Base-by-base conservation (phyloP, 2,888 invertebrate species). In the Thereva nobilitata region DNA sequence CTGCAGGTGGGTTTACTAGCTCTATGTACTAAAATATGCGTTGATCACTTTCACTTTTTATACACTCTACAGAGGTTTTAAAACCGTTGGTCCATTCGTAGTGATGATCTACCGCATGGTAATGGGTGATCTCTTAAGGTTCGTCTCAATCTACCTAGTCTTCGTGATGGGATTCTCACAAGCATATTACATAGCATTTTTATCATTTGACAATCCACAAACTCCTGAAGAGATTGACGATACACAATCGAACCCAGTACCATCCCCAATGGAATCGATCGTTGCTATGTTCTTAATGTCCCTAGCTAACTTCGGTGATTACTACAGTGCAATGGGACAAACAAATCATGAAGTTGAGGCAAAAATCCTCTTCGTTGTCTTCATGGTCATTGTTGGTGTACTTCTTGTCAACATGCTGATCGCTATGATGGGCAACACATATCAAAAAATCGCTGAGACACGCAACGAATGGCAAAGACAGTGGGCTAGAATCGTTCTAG, bases 381-480 rank as follows among this genome's bases (percentile, higher is more conserved):
- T 95, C 82, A 98, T 98, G 95, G 93, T 92, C 66, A 92, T 97
- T 78, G 98, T 97, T 23, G 95, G 95, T 0, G 91, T 98, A 68
- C 83, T 98, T 41, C 84, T 98, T 67, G 94, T 98, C 59, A 98
- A 98, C 85, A 95, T 98, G 95, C 84, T 98, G 81, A 98, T 98
- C 76, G 97, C 97, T 71, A 98, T 98, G 97, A 98, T 98, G 98
- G 98, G 97, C 0, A 97, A 97, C 80, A 98, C 98, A 3, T 99
- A 98, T 79, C 95, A 96, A 80, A 94, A 96, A 83, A 97, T 98
- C 73, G 95, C 95, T 0, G 95, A 97, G 82, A 96, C 97, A 0
- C 87, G 94, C 72, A 97, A 97, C 79, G 97, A 98, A 80, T 98
- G 97, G 97, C 96, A 97, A 80, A 83, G 98, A 76, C 86, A 97